These are phyloP conservation scores for Callosobruchus maculatus DNA, from an alignment of 2,888 invertebrate genomes.

Conservation along the genomic window DNA sequence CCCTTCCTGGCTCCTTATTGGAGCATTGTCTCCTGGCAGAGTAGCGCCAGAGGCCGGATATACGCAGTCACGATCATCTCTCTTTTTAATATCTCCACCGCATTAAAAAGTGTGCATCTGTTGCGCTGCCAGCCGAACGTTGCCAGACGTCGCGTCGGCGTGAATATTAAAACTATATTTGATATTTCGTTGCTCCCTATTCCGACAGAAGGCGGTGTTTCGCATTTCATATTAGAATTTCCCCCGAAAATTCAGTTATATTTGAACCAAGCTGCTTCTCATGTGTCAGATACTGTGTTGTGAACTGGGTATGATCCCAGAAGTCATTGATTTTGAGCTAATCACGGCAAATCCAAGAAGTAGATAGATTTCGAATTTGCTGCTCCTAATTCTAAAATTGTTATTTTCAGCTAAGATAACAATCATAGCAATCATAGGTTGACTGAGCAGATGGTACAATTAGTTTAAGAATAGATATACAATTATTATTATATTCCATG, in stretches of 20 bases:
- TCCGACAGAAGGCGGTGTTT: background rate
- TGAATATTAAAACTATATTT: background rate
- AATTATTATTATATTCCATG: too few relatives aligned
- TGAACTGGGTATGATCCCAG: too few relatives aligned
- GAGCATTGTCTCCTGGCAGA: slow-evolving; percentile 24
- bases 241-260: background rate
- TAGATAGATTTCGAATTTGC: too few relatives aligned
- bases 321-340: too few relatives aligned
- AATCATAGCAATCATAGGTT: too few relatives aligned
- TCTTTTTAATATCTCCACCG: slow-evolving; percentile 15
- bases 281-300: background rate
- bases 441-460: too few relatives aligned
- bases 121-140: slow-evolving; percentile 9
- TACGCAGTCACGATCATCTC: slow-evolving; percentile 5
- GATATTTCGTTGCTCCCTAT: background rate
- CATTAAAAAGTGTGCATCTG: slow-evolving; percentile 19
- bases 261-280: too few relatives aligned
- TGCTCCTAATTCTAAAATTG: too few relatives aligned
- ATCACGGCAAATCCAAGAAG: too few relatives aligned
- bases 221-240: background rate
- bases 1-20: slow-evolving; percentile 29
- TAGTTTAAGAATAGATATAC: too few relatives aligned
- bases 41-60: slow-evolving; percentile 5
- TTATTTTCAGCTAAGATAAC: too few relatives aligned
- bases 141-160: background rate